phyloP scores from a whole-genome alignment of 2,113 vertebrate species.

The Butorides virescens region DNA sequence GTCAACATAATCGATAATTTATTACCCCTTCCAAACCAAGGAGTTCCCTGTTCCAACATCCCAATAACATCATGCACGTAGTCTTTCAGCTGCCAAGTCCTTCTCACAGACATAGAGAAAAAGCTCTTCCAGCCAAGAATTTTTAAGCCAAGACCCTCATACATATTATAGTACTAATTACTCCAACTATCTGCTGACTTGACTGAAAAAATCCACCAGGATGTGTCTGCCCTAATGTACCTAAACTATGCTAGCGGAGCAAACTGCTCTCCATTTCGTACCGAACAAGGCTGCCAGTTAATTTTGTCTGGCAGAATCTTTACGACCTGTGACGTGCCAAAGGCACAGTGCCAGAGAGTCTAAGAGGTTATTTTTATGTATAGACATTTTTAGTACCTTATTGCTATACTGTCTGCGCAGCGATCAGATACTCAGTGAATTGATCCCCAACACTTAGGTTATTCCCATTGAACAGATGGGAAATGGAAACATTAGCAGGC shows the following conservation, averaged over 20 bases:
- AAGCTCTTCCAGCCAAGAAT: conserved; percentile 33
- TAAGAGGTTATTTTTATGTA: conserved; percentile 68
- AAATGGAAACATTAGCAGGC: conserved; percentile 28
- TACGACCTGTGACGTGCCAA: conserved; percentile 34
- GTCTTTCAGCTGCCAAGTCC: conserved; percentile 28
- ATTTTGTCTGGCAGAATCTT: conserved; percentile 53
- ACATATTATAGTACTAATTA: conserved; percentile 36
- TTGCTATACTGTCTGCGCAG: conserved; percentile 28
- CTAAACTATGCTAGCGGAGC: neutral
- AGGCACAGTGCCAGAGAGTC: conserved; percentile 44
- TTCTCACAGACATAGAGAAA: neutral
- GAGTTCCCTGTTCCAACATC: conserved; percentile 34
- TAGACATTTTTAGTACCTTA: conserved; percentile 65
- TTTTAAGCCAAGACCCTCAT: conserved; percentile 34
- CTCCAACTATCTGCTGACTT: conserved; percentile 57
- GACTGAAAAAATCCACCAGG: conserved; percentile 53
- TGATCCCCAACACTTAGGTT: conserved; percentile 43
- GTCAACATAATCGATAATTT: neutral
- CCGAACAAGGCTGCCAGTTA: conserved; percentile 22
- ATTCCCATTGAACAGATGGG: conserved; percentile 42
- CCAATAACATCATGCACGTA: conserved; percentile 13
- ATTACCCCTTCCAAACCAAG: conserved; percentile 19
- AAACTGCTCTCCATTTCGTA: neutral
- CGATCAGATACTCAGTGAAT: conserved; percentile 17
- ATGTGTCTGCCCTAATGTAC: conserved; percentile 33